Evolutionary conservation across 2,888 invertebrate species (phyloP), one percentile per base, ranked within the genome.

Genomic region (Sisyra terminalis): DNA sequence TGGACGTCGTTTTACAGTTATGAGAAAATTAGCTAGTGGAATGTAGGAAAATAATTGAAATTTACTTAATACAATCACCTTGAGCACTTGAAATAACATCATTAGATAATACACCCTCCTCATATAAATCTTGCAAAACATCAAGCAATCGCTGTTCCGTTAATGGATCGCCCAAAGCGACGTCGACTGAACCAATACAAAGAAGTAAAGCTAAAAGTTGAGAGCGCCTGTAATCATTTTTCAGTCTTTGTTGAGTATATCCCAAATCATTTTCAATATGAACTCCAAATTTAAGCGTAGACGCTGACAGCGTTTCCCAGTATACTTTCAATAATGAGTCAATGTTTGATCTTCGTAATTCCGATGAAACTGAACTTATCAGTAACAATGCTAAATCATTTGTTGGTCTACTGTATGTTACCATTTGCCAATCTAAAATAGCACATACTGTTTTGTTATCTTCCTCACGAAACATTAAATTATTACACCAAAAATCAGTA

Each of bases 401-500:
- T 56, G 83, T 84, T 14, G 83, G 82, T 51, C 71, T 65, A 47
- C 80, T 80, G 47, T 80, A 73, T 2, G 81, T 82, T 38, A 84
- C 80, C 84, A 85, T 84, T 65, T 85, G 85, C 84, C 84, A 85
- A 57, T 85, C 84, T 35, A 85, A 61, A 39, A 83, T 78, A 43
- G 75, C 71, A 55, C 84, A 85, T 46, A 72, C 69, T 10, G 41
- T n/a, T 9, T 39, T 32, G 11, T 29, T 50, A 13, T 58, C 57
- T 31, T 58, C 57, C 29, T 58, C 58, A 44, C 69, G 65, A 53
- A 85, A 82, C 46, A 83, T 64, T 11, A 84, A 66, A 60, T 84
- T 84, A 51, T 83, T 83, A 56, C 81, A 80, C 85, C 85, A 85
- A 59, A 85, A 85, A 56, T 85, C 85, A 1, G 83, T 84, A 58